Evolutionary conservation across 1,140 invertebrate genomes (phyloP).

Genomic region (Platorchestia sp.): DNA sequence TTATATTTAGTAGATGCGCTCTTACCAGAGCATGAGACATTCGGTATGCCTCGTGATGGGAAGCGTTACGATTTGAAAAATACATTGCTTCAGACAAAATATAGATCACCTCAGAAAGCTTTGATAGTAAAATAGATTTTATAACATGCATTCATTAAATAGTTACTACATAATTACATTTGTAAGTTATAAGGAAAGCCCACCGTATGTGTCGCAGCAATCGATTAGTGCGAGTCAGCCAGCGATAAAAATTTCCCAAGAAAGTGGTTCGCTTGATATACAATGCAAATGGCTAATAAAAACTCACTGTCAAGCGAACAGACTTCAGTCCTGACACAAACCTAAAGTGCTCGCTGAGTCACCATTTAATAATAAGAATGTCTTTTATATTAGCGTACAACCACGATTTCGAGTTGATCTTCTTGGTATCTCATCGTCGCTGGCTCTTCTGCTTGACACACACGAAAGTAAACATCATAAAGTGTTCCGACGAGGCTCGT

Average conservation of each 20-base stretch:
- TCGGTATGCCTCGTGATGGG: neutral
- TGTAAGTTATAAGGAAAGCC: neutral
- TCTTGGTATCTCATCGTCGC: neutral
- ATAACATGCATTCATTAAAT: neutral
- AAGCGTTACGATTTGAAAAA: neutral
- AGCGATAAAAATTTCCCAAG: neutral
- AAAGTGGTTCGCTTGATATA: neutral
- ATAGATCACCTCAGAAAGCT: neutral
- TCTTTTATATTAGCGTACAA: neutral
- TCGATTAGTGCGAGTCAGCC: neutral
- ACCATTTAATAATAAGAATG: constrained; percentile 15
- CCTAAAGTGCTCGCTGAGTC: neutral
- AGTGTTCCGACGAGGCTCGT: neutral
- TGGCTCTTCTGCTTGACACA: constrained; percentile 18
- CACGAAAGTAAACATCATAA: constrained; percentile 51
- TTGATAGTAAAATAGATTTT: neutral
- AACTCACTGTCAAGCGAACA: neutral
- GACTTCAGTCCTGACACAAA: neutral
- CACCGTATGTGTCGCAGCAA: neutral
- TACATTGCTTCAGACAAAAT: neutral
- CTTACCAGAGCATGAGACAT: neutral
- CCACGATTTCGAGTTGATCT: constrained; percentile 33
- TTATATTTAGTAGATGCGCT: neutral
- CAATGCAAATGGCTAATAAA: neutral
- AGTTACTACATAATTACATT: neutral